Conservation (phyloP, 2,113 vertebrate species). For the Entosphenus tridentatus region DNA sequence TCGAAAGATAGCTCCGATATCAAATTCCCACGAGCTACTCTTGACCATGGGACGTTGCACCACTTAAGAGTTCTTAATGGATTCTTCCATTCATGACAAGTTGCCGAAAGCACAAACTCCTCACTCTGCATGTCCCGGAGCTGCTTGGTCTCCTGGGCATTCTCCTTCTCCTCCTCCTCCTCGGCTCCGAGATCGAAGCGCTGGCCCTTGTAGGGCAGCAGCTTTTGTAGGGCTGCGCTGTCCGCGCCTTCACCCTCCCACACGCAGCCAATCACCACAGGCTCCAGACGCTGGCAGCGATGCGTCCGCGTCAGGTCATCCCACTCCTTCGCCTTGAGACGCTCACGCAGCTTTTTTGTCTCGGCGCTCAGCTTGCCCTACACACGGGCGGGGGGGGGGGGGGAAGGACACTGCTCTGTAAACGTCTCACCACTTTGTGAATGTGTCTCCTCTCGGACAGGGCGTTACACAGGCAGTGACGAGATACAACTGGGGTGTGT, state of each 20-base stretch:
- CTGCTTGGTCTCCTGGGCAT: slow-evolving; percentile 24
- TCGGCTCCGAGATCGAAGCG: slow-evolving; percentile 28
- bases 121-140: slow-evolving; percentile 20
- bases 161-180: slow-evolving; percentile 25
- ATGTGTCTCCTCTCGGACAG: too few relatives aligned
- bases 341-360: slow-evolving; percentile 69
- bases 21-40: neutral
- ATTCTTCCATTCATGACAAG: slow-evolving; percentile 41
- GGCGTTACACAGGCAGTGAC: too few relatives aligned
- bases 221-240: slow-evolving; percentile 15
- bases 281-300: slow-evolving; percentile 48
- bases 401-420: too few relatives aligned
- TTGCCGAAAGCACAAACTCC: too few relatives aligned
- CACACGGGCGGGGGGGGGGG: too few relatives aligned
- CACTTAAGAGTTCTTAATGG: neutral
- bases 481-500: too few relatives aligned
- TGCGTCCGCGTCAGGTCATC: slow-evolving; percentile 66
- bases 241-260: slow-evolving; percentile 25
- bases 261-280: slow-evolving; percentile 45
- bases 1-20: neutral
- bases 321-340: slow-evolving; percentile 80
- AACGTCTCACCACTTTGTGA: too few relatives aligned
- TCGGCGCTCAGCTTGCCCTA: slow-evolving; percentile 28
- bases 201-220: slow-evolving; percentile 30
- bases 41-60: neutral